phyloP scores from a whole-genome alignment of 1,140 invertebrate genomes.

The Drosophila gunungcola region DNA sequence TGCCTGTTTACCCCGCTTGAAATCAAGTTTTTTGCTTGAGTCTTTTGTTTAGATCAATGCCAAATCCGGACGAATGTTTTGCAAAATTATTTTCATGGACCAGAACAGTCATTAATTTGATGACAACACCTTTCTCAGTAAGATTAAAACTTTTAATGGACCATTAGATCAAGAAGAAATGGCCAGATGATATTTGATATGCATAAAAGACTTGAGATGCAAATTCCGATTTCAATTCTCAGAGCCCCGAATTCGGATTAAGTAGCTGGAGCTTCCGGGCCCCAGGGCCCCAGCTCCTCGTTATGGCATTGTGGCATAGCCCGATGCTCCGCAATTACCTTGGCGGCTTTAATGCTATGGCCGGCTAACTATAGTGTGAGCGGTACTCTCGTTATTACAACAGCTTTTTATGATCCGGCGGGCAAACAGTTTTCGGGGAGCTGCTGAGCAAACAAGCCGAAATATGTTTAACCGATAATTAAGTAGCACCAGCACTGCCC shows the following conservation, averaged over 20 bases:
- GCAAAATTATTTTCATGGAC: conserved; percentile 19
- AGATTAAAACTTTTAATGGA: conserved; percentile 20
- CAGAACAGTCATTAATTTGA: conserved; percentile 1
- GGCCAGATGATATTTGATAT: conserved; percentile 22
- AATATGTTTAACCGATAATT: conserved; percentile 54
- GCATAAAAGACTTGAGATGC: conserved; percentile 15
- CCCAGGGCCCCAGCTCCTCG: conserved; percentile 20
- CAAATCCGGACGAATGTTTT: conserved; percentile 24
- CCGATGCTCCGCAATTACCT: conserved; percentile 43
- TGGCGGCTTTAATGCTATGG: conserved; percentile 37
- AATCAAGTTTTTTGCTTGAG: conserved; percentile 59
- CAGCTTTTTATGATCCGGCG: conserved; percentile 30
- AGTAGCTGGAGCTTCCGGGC: conserved; percentile 35
- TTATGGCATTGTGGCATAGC: conserved; percentile 25
- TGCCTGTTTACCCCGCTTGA: conserved; percentile 1
- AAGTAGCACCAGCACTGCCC: conserved; percentile 39
- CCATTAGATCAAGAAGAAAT: conserved; percentile 7
- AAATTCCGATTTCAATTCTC: conserved; percentile 15
- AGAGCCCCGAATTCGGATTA: conserved; percentile 18
- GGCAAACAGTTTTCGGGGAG: conserved; percentile 39
- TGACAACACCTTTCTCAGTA: conserved; percentile 11
- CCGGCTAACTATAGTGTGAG: conserved; percentile 26
- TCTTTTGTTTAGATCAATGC: conserved; percentile 43
- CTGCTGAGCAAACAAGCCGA: conserved; percentile 46
- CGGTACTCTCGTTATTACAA: conserved; percentile 45